Conservation (phyloP, 2,797 vertebrate genomes). For the Triplophysa bombifrons region DNA sequence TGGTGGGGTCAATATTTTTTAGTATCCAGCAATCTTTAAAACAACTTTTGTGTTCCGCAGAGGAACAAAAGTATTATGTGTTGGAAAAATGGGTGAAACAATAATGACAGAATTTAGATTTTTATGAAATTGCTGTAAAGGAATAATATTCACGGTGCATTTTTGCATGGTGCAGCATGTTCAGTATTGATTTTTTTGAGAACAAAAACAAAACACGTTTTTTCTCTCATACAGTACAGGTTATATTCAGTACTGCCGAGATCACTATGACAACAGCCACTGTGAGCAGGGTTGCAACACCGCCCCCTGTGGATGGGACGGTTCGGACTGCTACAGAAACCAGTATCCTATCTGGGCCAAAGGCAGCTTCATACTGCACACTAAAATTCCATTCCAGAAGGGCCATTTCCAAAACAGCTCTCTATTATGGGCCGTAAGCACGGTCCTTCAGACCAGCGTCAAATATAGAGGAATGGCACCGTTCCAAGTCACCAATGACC, state of each 20-base stretch:
- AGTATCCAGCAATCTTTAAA: too few relatives aligned
- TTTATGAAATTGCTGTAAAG: background rate
- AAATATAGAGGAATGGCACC: constrained; percentile 71
- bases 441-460: constrained; percentile 76
- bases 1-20: too few relatives aligned
- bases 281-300: constrained; percentile 85
- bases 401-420: constrained; percentile 70
- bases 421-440: constrained; percentile 79
- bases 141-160: background rate
- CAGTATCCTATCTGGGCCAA: constrained; percentile 65
- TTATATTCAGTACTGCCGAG: constrained; percentile 82
- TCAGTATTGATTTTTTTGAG: background rate
- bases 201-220: too few relatives aligned
- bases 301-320: constrained; percentile 86
- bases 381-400: constrained; percentile 67
- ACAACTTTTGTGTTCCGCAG: too few relatives aligned
- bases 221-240: constrained; percentile 68
- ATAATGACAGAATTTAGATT: too few relatives aligned
- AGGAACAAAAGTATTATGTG: too few relatives aligned
- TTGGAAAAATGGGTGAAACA: too few relatives aligned
- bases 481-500: constrained; percentile 67
- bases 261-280: constrained; percentile 83
- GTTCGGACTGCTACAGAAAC: constrained; percentile 80
- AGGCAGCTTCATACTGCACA: constrained; percentile 78
- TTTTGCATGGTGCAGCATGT: too few relatives aligned